Percentiles rank a stretch among this genome's conserved stretches.
Evolutionary conservation across 2,888 invertebrate genomes (phyloP).

Genomic region (Tetropium fuscum): DNA sequence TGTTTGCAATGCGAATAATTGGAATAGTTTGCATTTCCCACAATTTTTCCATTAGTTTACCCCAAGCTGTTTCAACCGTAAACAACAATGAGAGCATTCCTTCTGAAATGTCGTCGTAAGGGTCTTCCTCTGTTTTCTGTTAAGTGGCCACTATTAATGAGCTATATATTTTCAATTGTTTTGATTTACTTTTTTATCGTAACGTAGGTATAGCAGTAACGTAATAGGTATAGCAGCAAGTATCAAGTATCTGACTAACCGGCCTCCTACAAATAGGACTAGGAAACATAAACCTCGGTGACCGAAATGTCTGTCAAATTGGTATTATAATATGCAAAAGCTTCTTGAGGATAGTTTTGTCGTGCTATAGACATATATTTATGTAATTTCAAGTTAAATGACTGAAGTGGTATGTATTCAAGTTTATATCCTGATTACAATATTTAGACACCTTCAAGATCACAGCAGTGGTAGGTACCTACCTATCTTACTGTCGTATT

Average conservation of each 20-base stretch:
- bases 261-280: constrained; percentile 10
- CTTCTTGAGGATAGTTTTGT: too few species aligned
- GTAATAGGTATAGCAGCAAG: not conserved
- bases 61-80: constrained; percentile 57
- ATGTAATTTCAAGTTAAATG: not conserved
- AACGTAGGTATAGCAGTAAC: not conserved
- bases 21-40: constrained; percentile 24
- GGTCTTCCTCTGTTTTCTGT: constrained; percentile 1
- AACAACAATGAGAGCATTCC: constrained; percentile 36
- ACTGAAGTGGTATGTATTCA: not conserved
- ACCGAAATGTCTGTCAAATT: too few species aligned
- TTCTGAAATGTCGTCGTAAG: not conserved
- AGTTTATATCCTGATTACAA: not conserved
- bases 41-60: constrained; percentile 46
- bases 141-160: not conserved
- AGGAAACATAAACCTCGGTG: too few species aligned
- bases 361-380: too few species aligned
- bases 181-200: constrained; percentile 4
- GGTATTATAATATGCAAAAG: too few species aligned
- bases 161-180: constrained; percentile 1
- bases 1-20: constrained; percentile 1
- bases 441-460: constrained; percentile 18
- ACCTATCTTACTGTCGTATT: constrained; percentile 15
- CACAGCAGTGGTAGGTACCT: constrained; percentile 10
- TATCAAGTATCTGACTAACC: too few species aligned